Base-by-base conservation (phyloP, 2,113 vertebrate genomes). In the Tachuris rubrigastra region DNA sequence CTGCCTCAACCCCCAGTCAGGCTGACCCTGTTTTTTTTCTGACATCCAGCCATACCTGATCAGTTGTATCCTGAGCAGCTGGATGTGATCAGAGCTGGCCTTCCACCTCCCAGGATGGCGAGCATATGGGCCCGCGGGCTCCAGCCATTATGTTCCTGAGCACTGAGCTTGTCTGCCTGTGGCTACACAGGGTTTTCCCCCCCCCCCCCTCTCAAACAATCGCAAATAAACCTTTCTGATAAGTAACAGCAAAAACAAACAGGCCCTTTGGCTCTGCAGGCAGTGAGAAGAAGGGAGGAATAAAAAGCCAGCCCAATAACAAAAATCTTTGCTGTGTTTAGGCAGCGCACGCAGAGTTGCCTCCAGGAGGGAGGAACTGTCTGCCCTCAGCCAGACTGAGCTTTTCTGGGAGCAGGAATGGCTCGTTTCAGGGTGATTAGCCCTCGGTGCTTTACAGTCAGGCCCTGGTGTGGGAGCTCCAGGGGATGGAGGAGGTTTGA, bases 161-260 rank as follows among this genome's bases (percentile, higher is more conserved):
- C 93, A 47, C 81, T 47, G 89, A 95, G 93, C 92, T 92, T 95
- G 91, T 52, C 93, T 96, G 96, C 96, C 91, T 73, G 42, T 83
- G 92, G 96, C 96, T 53, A 42, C 44, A 8, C 39, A 88, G 73
- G 50, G 58, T 24, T 41, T 9, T 20, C 14, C 55, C 74, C 52
- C 90, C 92, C 9, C 14, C 14, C 42, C 60, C 47, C 90, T 90
- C 93, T 88, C 91, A 79, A 95, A 93, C 95, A 60, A 91, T 97
- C 0, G 59, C 90, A 94, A 95, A 96, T 93, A 97, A 97, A 96
- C 94, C 94, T 95, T 95, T 91, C 90, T 96, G 97, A 96, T 97
- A 96, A 96, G 94, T 85, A 94, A 62, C 86, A 92, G 93, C 94
- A 93, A 95, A 95, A 95, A 71, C 90, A 96, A 97, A 95, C 92